Evolutionary conservation across 2,797 vertebrate genomes (phyloP).

Genomic region (Eremophila alpestris): DNA sequence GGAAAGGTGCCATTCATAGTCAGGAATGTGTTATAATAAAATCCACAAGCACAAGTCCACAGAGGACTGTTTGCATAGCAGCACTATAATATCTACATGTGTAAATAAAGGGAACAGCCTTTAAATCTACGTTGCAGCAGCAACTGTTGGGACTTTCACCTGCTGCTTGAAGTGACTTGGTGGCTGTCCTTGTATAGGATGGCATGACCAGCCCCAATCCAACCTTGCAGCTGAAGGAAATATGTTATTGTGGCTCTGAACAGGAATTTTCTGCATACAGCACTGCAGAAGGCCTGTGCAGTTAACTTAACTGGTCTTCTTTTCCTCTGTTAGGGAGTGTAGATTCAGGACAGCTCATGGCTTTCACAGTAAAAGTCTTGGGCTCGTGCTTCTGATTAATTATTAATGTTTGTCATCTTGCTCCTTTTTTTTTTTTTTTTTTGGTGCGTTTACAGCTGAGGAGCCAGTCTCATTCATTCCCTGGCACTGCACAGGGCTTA

Average conservation of each 20-base stretch:
- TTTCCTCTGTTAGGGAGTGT: background rate
- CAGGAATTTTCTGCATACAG: background rate
- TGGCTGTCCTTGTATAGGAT: conserved; percentile 4
- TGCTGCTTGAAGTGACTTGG: background rate
- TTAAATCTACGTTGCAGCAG: background rate
- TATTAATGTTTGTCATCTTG: conserved; percentile 5
- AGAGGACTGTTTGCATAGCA: conserved; percentile 59
- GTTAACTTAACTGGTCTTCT: background rate
- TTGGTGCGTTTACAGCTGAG: conserved; percentile 28
- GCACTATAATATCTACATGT: conserved; percentile 61
- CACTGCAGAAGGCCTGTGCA: background rate
- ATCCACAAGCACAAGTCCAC: conserved; percentile 59
- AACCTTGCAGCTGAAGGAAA: background rate
- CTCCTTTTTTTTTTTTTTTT: conserved; percentile 19
- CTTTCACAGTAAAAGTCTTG: conserved; percentile 49
- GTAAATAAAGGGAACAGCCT: conserved; percentile 51
- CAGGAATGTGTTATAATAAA: conserved; percentile 46
- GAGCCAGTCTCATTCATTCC: background rate
- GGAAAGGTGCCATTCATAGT: conserved; percentile 35
- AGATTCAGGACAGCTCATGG: background rate
- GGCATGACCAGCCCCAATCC: background rate
- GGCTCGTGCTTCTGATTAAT: conserved; percentile 53
- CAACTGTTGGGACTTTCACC: background rate
- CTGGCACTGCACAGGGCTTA: background rate
- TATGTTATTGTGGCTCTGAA: background rate